Evolutionary conservation across 2,113 vertebrate species (phyloP).

Genomic region (Gambusia holbrooki): DNA sequence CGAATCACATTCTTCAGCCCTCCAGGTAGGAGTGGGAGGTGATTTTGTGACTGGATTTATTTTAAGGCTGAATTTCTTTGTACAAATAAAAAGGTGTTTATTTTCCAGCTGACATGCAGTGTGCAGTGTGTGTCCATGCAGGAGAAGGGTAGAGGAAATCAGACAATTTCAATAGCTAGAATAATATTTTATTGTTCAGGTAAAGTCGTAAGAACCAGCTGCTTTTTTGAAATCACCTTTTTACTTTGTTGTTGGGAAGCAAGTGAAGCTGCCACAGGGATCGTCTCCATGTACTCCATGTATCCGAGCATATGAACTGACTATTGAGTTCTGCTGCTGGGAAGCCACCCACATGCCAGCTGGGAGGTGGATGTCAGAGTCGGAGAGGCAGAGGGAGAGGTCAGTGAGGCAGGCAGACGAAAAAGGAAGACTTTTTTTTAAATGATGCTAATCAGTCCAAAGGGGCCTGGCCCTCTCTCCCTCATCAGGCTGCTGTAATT

Average conservation of each 20-base stretch:
- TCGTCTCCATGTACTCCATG: constrained; percentile 83
- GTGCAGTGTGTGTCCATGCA: too few relatives aligned
- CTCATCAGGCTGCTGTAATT: constrained; percentile 91
- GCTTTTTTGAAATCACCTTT: constrained; percentile 16
- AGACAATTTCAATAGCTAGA: background rate
- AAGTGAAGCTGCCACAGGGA: constrained; percentile 71
- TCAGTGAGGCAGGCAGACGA: constrained; percentile 82
- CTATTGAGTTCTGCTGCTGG: constrained; percentile 85
- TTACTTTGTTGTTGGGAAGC: constrained; percentile 15
- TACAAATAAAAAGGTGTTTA: background rate
- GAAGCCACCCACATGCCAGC: constrained; percentile 90
- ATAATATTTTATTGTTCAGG: background rate
- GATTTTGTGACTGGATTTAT: background rate
- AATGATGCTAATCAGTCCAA: constrained; percentile 98
- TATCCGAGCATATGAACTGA: constrained; percentile 79
- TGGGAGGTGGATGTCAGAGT: constrained; percentile 40
- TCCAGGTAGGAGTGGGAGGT: too few relatives aligned
- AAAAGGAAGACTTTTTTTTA: constrained; percentile 88
- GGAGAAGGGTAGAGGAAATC: background rate
- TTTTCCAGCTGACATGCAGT: background rate
- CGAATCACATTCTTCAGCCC: too few relatives aligned
- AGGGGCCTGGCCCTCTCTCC: constrained; percentile 91
- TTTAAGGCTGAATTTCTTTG: background rate
- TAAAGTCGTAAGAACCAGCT: too few relatives aligned
- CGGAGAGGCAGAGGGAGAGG: constrained; percentile 53